Conservation (phyloP, 2,888 invertebrate species). For the Cephus runcator region DNA sequence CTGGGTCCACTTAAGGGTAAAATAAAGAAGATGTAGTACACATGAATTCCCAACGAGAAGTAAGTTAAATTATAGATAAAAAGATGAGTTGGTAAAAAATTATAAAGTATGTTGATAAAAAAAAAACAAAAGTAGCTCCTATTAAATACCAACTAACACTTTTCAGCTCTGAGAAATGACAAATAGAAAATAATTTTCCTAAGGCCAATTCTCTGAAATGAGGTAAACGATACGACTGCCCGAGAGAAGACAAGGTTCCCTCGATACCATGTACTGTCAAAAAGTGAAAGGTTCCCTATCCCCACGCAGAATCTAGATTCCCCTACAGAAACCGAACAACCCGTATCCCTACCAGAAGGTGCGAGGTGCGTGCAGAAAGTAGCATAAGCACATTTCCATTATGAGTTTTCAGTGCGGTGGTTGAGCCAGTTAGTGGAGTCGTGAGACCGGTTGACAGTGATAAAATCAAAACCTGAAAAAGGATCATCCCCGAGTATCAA, state of each 20-base stretch:
- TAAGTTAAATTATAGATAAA: background rate
- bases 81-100: background rate
- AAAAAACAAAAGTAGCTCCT: background rate
- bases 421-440: background rate
- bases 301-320: conserved; percentile 45
- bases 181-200: background rate
- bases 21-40: background rate
- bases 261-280: conserved; percentile 38
- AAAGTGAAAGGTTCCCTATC: conserved; percentile 62
- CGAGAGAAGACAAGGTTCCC: background rate
- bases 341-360: conserved; percentile 10
- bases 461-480: background rate
- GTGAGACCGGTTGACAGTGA: background rate
- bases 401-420: conserved; percentile 10
- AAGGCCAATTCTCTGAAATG: background rate
- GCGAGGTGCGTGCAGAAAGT: conserved; percentile 8
- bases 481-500: background rate
- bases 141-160: background rate
- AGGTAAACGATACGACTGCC: background rate
- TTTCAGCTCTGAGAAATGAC: background rate
- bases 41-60: background rate
- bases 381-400: conserved; percentile 19
- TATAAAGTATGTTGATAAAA: background rate
- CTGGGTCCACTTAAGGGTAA: background rate
- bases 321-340: conserved; percentile 17